Evolutionary conservation across 1,140 invertebrate species (phyloP).

Genomic region (Akabosia matsudoensis): DNA sequence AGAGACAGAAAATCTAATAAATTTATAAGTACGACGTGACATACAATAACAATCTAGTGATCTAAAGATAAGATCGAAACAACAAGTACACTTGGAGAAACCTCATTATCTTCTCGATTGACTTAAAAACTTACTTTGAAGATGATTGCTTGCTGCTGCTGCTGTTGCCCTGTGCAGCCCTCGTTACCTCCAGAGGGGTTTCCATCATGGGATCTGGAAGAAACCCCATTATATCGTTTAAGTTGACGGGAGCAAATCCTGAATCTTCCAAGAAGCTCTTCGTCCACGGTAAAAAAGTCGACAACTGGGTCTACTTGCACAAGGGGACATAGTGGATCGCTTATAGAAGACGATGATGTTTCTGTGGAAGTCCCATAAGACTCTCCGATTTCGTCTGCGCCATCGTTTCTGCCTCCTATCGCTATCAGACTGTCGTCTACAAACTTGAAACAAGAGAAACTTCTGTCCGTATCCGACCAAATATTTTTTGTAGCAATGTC

Average conservation of each 20-base stretch:
- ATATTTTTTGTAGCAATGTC: no score
- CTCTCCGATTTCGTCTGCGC: not conserved
- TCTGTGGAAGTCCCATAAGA: not conserved
- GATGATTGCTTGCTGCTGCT: constrained; percentile 10
- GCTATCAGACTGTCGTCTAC: not conserved
- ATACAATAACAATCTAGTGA: no score
- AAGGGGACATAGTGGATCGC: not conserved
- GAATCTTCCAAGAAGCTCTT: not conserved
- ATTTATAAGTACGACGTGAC: no score
- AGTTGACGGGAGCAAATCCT: not conserved
- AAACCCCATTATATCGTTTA: not conserved
- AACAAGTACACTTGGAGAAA: not conserved
- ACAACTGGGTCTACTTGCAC: not conserved
- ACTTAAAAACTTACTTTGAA: constrained; percentile 5
- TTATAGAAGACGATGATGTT: not conserved
- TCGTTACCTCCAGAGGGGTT: no score
- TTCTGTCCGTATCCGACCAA: no score
- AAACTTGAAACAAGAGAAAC: not conserved
- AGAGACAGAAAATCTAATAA: not conserved
- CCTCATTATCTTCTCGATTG: not conserved
- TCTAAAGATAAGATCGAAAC: not conserved
- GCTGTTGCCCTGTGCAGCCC: not conserved
- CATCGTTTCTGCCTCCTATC: not conserved
- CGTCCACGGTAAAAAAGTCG: not conserved
- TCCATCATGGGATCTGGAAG: not conserved